Conservation (phyloP, 2,888 invertebrate species). For the Apodemia mormo region DNA sequence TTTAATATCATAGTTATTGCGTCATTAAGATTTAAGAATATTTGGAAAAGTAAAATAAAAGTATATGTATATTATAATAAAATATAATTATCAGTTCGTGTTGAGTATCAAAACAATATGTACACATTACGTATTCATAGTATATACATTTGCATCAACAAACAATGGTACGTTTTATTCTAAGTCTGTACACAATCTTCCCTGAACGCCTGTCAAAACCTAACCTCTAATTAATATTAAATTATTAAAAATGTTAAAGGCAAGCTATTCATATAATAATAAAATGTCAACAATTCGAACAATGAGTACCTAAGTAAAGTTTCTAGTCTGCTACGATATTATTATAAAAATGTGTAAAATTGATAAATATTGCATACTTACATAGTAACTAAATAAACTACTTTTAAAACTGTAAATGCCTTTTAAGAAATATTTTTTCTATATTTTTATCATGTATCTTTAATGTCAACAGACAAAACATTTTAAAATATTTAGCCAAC, state of each 20-base stretch:
- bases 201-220: neutral
- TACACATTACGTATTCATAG: constrained; percentile 52
- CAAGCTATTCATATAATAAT: neutral
- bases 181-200: constrained; percentile 6
- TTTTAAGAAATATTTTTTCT: too few relatives aligned
- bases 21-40: too few relatives aligned
- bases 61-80: constrained; percentile 54
- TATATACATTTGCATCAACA: constrained; percentile 38
- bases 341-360: too few relatives aligned
- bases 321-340: too few relatives aligned
- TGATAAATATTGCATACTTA: too few relatives aligned
- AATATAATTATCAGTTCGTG: constrained; percentile 79
- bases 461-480: too few relatives aligned
- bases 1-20: too few relatives aligned
- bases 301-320: neutral
- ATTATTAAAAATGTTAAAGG: neutral
- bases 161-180: constrained; percentile 26
- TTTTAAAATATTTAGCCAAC: too few relatives aligned
- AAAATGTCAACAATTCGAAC: neutral
- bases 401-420: too few relatives aligned
- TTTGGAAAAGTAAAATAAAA: constrained; percentile 37
- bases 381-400: too few relatives aligned
- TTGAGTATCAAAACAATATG: constrained; percentile 79
- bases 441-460: too few relatives aligned
- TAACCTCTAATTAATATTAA: neutral